A percentile compares a stretch with the other conserved stretches of the same genome.
Evolutionary conservation across 2,113 vertebrate species (phyloP).

Genomic region (Brachirus orientalis): DNA sequence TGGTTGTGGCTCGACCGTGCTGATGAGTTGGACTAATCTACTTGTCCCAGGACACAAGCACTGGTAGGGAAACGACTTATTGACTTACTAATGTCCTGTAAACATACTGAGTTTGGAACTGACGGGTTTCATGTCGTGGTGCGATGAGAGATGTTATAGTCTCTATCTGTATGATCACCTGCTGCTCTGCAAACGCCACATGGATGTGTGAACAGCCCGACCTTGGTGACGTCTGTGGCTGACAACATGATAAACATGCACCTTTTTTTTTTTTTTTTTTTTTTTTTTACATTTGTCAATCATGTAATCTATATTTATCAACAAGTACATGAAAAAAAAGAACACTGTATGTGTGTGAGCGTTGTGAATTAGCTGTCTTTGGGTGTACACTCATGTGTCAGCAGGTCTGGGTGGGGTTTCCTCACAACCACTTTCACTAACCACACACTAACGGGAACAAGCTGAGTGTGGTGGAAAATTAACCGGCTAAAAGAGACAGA

Average conservation of each 20-base stretch:
- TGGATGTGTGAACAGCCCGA: conserved; percentile 57
- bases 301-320: not conserved
- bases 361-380: conserved; percentile 11
- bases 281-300: not conserved
- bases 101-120: conserved; percentile 27
- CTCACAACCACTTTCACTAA: conserved; percentile 30
- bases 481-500: not conserved
- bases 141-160: conserved; percentile 43
- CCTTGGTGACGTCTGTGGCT: conserved; percentile 36
- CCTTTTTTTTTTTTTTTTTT: too few relatives aligned
- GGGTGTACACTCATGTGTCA: conserved; percentile 7
- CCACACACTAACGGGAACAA: conserved; percentile 32
- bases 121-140: conserved; percentile 52
- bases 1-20: too few relatives aligned
- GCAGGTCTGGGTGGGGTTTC: conserved; percentile 60
- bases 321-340: too few relatives aligned
- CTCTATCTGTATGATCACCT: conserved; percentile 63
- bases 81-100: too few relatives aligned
- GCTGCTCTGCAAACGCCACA: conserved; percentile 52
- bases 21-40: too few relatives aligned
- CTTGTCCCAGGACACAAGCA: too few relatives aligned
- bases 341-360: not conserved
- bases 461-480: conserved; percentile 65
- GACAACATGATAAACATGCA: not conserved
- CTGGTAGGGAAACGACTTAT: too few relatives aligned